Evolutionary conservation across 1,140 invertebrate genomes (phyloP).

Genomic region (Bombus balteatus): DNA sequence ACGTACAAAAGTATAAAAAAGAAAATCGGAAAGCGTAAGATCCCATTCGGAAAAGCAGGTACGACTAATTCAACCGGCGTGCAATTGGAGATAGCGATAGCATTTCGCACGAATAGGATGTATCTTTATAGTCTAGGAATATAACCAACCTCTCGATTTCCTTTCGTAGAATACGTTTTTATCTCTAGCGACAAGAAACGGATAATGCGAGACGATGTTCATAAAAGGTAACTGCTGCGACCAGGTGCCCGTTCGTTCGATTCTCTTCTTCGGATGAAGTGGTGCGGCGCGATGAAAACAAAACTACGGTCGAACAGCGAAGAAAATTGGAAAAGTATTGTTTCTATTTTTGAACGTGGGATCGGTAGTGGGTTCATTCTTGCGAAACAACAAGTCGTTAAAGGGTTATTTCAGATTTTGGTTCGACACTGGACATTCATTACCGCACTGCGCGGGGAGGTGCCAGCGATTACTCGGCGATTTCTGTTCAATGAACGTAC

Average conservation of each 20-base stretch:
- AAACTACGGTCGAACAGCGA: background rate
- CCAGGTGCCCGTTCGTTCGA: conserved; percentile 35
- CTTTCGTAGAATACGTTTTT: background rate
- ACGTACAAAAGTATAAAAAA: background rate
- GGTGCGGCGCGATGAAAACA: conserved; percentile 26
- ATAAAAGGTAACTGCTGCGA: conserved; percentile 53
- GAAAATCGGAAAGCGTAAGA: background rate
- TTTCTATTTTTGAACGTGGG: conserved; percentile 1
- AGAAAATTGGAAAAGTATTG: conserved; percentile 51
- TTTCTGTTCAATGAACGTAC: background rate
- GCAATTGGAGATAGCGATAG: background rate
- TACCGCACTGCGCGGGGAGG: background rate
- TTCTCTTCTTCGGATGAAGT: background rate
- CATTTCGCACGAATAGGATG: too few species aligned
- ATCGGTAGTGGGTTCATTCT: conserved; percentile 13
- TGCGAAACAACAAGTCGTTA: background rate
- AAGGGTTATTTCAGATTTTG: background rate
- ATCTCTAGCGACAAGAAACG: background rate
- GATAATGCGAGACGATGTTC: conserved; percentile 18
- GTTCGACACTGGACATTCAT: background rate
- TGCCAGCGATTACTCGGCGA: background rate
- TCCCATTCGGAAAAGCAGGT: background rate
- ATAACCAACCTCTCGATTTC: background rate
- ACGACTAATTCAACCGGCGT: background rate
- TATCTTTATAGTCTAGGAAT: background rate